Percentiles rank a stretch among this genome's conserved stretches.
phyloP scores from a whole-genome alignment of 1,140 invertebrate species.

The Drosophila pseudoobscura region DNA sequence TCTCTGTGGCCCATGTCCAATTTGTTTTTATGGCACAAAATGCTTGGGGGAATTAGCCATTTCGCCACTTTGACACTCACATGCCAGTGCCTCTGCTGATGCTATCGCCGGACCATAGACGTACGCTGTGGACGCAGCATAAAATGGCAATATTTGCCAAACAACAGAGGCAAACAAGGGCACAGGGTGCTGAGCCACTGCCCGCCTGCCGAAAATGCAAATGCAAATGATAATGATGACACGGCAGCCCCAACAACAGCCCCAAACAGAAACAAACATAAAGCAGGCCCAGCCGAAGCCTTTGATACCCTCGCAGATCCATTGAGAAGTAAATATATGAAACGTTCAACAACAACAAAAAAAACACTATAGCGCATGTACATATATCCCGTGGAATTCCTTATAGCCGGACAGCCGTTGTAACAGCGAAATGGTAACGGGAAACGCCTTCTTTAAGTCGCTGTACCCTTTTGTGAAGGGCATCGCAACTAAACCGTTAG shows the following conservation, averaged over 20 bases:
- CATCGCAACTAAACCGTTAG: too few relatives aligned
- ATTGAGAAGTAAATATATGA: too few relatives aligned
- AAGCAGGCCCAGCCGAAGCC: conserved; percentile 3
- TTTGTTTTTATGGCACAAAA: conserved; percentile 25
- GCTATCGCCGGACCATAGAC: conserved; percentile 9
- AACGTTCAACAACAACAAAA: too few relatives aligned
- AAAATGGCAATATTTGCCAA: conserved; percentile 47
- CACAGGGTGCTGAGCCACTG: too few relatives aligned
- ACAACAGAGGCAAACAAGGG: conserved; percentile 6
- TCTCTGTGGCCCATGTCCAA: neutral
- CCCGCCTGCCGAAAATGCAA: conserved; percentile 58
- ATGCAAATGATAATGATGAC: conserved; percentile 73
- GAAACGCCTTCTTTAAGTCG: neutral
- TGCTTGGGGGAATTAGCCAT: neutral
- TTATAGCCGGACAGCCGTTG: too few relatives aligned
- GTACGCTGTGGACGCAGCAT: conserved; percentile 30
- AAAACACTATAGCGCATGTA: too few relatives aligned
- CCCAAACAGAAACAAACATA: conserved; percentile 13
- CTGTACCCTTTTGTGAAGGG: neutral
- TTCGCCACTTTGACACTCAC: neutral
- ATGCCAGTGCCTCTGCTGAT: conserved; percentile 4
- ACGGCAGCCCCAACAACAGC: conserved; percentile 27
- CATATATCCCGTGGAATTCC: too few relatives aligned
- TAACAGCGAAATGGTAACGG: too few relatives aligned
- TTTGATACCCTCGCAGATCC: neutral